These are phyloP conservation scores for Dasyprocta punctata DNA, from an alignment of 2,113 vertebrate species.

Conservation along the genomic window DNA sequence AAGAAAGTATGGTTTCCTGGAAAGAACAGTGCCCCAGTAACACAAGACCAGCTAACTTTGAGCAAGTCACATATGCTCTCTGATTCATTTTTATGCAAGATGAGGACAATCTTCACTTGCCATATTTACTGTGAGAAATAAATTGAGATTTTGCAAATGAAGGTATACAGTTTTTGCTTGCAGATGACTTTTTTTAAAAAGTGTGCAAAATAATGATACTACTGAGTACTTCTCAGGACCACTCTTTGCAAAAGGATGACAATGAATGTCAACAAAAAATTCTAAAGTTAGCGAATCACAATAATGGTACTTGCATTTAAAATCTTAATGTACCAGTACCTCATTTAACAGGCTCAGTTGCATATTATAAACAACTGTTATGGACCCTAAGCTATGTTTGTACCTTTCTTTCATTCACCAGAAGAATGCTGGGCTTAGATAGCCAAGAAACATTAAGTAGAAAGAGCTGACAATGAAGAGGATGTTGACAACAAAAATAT, in stretches of 20 bases:
- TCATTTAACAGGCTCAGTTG: background rate
- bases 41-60: background rate
- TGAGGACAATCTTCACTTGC: background rate
- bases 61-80: background rate
- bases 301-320: background rate
- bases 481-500: background rate
- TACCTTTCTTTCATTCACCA: background rate
- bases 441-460: background rate
- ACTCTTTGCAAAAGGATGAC: background rate
- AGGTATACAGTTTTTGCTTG: background rate
- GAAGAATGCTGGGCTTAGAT: background rate
- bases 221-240: background rate
- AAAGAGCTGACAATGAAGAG: background rate
- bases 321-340: background rate
- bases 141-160: background rate
- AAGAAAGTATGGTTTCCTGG: background rate
- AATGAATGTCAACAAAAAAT: background rate
- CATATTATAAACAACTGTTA: background rate
- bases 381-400: background rate
- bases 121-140: background rate
- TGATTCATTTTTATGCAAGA: background rate
- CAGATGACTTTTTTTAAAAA: background rate
- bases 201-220: background rate
- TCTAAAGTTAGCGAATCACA: background rate
- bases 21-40: conserved; percentile 2